Percentiles rank a stretch among this genome's conserved stretches.
These are phyloP conservation scores for Tragelaphus scriptus DNA, from an alignment of 2,113 vertebrate genomes.

Conservation along the genomic window DNA sequence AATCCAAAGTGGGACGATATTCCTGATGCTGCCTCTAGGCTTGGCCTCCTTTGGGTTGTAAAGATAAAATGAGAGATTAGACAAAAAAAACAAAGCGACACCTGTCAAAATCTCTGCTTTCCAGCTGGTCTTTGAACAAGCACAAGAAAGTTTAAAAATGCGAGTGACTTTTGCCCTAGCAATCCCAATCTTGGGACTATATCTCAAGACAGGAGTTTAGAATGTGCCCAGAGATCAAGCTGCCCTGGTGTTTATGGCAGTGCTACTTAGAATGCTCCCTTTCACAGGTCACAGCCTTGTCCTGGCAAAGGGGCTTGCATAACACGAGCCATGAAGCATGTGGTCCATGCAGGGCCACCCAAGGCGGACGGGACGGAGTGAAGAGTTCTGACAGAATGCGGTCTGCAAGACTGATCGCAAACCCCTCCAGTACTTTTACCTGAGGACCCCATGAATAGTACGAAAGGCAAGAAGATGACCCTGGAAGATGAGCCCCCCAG, in stretches of 20 bases:
- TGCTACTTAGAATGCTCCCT: rapidly evolving
- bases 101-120: not conserved
- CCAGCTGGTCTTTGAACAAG: not conserved
- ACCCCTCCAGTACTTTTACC: rapidly evolving
- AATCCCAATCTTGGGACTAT: not conserved
- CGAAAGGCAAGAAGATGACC: rapidly evolving
- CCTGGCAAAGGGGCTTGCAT: not conserved
- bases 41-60: not conserved
- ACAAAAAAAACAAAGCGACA: not conserved
- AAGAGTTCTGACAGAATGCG: not conserved
- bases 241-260: rapidly evolving
- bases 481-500: not conserved
- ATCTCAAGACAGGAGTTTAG: rapidly evolving
- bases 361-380: rapidly evolving
- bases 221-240: not conserved
- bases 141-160: not conserved
- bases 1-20: too few relatives aligned
- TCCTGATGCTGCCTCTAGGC: too few relatives aligned
- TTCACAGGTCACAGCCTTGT: not conserved
- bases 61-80: not conserved
- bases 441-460: not conserved
- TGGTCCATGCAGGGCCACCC: not conserved
- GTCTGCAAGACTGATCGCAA: not conserved
- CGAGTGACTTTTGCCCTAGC: not conserved
- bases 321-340: rapidly evolving